Conservation (phyloP, 2,888 invertebrate genomes). For the Psococerastis gibbosa region DNA sequence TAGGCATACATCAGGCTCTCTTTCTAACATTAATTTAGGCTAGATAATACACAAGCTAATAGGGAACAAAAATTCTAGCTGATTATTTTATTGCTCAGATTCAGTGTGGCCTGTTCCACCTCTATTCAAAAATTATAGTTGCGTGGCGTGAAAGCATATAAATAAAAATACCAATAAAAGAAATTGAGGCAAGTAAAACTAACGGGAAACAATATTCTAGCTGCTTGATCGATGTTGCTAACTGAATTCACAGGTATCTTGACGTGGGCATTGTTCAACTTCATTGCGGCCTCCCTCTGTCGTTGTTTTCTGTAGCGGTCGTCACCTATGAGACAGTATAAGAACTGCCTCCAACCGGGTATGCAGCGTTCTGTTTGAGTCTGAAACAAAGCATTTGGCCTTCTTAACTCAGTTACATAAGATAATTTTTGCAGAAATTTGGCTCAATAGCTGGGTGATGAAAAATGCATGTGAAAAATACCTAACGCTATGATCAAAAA, state of each 20-base stretch:
- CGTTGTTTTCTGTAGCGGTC: slow-evolving; percentile 35
- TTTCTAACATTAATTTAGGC: too few species aligned
- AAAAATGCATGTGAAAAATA: too few species aligned
- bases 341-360: slow-evolving; percentile 58
- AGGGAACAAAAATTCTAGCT: too few species aligned
- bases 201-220: slow-evolving; percentile 64
- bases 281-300: slow-evolving; percentile 44
- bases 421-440: too few species aligned
- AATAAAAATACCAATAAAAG: slow-evolving; percentile 73
- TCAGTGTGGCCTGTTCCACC: too few species aligned
- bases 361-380: slow-evolving; percentile 59
- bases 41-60: too few species aligned
- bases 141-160: neutral
- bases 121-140: neutral
- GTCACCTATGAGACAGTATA: slow-evolving; percentile 35
- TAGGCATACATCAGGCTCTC: too few species aligned
- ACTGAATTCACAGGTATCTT: slow-evolving; percentile 66
- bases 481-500: too few species aligned
- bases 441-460: too few species aligned
- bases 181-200: slow-evolving; percentile 73
- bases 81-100: too few species aligned
- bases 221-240: slow-evolving; percentile 63
- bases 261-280: slow-evolving; percentile 21
- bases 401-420: too few species aligned
- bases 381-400: too few species aligned